phyloP scores from a whole-genome alignment of 2,888 invertebrate species.

The Trachelus iudaicus region DNA sequence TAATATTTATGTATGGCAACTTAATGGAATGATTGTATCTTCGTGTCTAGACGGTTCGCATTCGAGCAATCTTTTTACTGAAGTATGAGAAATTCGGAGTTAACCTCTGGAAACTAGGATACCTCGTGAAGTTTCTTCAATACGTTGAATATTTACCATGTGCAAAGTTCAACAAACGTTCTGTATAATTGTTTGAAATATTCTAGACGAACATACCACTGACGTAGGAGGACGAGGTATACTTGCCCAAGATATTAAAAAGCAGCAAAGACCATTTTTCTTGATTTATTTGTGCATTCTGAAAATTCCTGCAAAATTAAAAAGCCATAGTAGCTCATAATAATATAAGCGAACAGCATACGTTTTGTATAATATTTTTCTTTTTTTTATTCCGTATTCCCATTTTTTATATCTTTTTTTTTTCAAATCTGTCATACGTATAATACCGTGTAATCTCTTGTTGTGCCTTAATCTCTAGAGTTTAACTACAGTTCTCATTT shows the following conservation, averaged over 20 bases:
- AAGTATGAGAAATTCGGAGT: not conserved
- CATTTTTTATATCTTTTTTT: not conserved
- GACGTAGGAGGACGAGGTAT: not conserved
- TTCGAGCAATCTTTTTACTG: not conserved
- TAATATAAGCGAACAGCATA: not conserved
- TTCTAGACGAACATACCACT: not conserved
- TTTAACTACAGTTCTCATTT: constrained; percentile 1
- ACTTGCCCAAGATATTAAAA: not conserved
- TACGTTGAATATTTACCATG: not conserved
- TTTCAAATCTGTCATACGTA: not conserved
- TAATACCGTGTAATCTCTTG: not conserved
- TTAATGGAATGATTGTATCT: not conserved
- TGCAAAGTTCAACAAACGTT: not conserved
- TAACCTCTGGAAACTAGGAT: not conserved
- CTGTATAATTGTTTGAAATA: not conserved
- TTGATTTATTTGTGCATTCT: not conserved
- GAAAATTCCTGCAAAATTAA: not conserved
- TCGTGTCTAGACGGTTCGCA: not conserved
- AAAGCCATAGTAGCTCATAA: not conserved
- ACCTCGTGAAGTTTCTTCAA: not conserved
- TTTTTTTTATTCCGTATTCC: not conserved
- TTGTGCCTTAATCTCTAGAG: not conserved
- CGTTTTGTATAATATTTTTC: not conserved
- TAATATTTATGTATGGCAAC: not conserved
- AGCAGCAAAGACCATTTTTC: not conserved